These are phyloP conservation scores for Euzetes globulus DNA, from an alignment of 2,888 invertebrate species.

Conservation along the genomic window DNA sequence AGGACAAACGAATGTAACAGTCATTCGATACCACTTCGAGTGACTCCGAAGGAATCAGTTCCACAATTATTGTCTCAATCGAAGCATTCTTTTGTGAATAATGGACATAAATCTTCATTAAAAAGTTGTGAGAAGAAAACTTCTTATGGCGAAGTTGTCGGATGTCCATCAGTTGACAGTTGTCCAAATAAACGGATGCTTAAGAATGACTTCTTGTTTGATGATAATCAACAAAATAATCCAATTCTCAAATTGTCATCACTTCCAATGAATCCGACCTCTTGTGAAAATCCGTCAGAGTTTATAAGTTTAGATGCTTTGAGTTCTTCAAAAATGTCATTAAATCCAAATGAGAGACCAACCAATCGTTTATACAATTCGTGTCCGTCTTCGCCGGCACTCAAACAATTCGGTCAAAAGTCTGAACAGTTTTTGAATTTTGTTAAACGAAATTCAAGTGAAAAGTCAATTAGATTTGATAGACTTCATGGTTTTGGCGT, in stretches of 20 bases:
- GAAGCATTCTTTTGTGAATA: not conserved
- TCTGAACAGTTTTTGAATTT: not conserved
- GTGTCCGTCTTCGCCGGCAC: not conserved
- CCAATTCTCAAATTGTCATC: too few relatives aligned
- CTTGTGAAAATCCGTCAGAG: not conserved
- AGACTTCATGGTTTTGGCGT: not conserved
- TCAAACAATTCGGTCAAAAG: not conserved
- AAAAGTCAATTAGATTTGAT: not conserved
- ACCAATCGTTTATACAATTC: not conserved
- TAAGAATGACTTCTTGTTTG: too few relatives aligned
- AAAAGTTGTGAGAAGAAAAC: not conserved
- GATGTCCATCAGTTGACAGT: too few relatives aligned
- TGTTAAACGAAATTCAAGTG: not conserved
- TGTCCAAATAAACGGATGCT: too few relatives aligned
- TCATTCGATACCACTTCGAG: conserved; percentile 1
- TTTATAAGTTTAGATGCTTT: not conserved
- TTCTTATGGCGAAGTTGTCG: too few relatives aligned
- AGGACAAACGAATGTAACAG: not conserved
- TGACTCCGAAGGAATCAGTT: not conserved
- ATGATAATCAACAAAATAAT: too few relatives aligned
- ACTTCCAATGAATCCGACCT: too few relatives aligned
- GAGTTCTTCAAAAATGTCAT: not conserved
- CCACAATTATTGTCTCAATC: not conserved
- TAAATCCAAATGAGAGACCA: not conserved
- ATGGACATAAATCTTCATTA: not conserved